These are phyloP conservation scores for Bombyx huttoni DNA, from an alignment of 2,888 invertebrate species.

Conservation along the genomic window DNA sequence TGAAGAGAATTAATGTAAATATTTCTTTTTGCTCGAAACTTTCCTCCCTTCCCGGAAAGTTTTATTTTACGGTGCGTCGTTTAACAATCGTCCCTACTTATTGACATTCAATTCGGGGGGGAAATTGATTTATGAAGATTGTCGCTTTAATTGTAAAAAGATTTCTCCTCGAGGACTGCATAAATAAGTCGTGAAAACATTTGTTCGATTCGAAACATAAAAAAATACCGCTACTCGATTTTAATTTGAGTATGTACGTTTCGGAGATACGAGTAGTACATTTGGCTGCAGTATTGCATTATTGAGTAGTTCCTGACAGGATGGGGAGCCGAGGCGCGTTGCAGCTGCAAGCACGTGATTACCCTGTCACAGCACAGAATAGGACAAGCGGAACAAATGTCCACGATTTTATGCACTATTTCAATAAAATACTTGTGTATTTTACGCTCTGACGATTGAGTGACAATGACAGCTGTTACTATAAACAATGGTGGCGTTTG, in stretches of 20 bases:
- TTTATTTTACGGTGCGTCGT: slow-evolving; percentile 70
- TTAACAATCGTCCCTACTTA: slow-evolving; percentile 70
- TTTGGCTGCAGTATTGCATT: slow-evolving; percentile 51
- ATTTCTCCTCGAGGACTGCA: slow-evolving; percentile 28
- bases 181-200: slow-evolving; percentile 19
- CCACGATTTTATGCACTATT: slow-evolving; percentile 33
- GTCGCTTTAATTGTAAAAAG: slow-evolving; percentile 66
- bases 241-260: background rate
- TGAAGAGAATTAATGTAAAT: slow-evolving; percentile 75
- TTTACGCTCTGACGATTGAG: background rate
- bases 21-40: slow-evolving; percentile 66
- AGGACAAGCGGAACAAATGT: slow-evolving; percentile 58
- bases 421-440: slow-evolving; percentile 14
- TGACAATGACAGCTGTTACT: background rate
- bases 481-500: no score
- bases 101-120: slow-evolving; percentile 73
- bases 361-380: slow-evolving; percentile 28
- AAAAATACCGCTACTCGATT: no score
- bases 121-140: slow-evolving; percentile 74
- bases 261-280: slow-evolving; percentile 23
- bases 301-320: slow-evolving; percentile 45
- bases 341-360: slow-evolving; percentile 52
- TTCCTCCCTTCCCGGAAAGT: slow-evolving; percentile 68
- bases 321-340: slow-evolving; percentile 19
- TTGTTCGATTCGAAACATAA: slow-evolving; percentile 7